Percentiles rank a stretch among this genome's conserved stretches.
These are phyloP conservation scores for Ceuthmochares aereus DNA, from an alignment of 2,113 vertebrate species.

Conservation along the genomic window DNA sequence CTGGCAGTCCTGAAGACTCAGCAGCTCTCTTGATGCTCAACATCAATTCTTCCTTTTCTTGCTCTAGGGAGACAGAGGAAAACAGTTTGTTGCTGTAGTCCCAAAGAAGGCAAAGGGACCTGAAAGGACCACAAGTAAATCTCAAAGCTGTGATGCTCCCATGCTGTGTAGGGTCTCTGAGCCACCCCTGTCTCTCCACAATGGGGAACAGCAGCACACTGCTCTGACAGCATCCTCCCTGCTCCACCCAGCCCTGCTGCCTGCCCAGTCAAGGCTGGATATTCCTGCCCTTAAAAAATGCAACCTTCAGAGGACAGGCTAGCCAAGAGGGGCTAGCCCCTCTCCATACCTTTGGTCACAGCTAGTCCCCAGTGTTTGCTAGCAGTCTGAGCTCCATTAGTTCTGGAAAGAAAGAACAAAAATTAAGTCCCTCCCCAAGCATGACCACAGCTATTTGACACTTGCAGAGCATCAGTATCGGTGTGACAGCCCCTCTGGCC, in stretches of 20 bases:
- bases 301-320: background rate
- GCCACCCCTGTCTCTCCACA: background rate
- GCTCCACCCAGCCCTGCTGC: background rate
- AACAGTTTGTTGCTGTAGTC: background rate
- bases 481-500: background rate
- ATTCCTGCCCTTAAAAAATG: background rate
- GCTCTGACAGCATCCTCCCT: background rate
- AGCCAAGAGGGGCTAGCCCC: background rate
- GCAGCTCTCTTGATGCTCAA: background rate
- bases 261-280: background rate
- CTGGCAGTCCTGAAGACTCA: background rate
- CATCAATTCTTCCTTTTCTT: slow-evolving; percentile 3
- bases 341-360: slow-evolving; percentile 45
- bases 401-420: slow-evolving; percentile 38
- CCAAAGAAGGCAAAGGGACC: background rate
- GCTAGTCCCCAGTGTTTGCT: slow-evolving; percentile 20
- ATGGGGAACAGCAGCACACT: fast-evolving
- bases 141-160: background rate
- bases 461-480: fast-evolving
- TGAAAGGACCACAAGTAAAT: background rate
- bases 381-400: slow-evolving; percentile 15
- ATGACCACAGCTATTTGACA: background rate
- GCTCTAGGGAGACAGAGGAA: slow-evolving; percentile 19
- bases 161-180: background rate
- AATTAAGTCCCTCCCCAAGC: background rate